Conservation (phyloP, 64 coral and sea anemone species). For the Porites lutea region DNA sequence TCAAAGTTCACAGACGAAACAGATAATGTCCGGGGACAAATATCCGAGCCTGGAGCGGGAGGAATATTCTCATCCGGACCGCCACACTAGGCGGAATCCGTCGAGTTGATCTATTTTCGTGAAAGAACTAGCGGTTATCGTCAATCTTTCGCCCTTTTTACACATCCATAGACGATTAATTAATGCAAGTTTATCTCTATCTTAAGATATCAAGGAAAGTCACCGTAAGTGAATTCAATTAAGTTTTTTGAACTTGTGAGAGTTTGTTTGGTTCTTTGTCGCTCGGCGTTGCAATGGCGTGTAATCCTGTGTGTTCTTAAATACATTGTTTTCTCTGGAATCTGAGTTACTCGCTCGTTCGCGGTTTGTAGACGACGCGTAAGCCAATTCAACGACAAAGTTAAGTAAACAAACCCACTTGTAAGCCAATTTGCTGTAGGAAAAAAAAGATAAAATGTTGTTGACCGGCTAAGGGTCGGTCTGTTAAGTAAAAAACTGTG, state of each 20-base stretch:
- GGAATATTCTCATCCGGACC: too few relatives aligned
- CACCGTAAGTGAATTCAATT: slow-evolving; percentile 34
- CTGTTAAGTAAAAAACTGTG: too few relatives aligned
- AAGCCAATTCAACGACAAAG: slow-evolving; percentile 16
- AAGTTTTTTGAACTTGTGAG: slow-evolving; percentile 23
- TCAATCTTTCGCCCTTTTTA: slow-evolving; percentile 2
- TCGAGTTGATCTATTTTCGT: too few relatives aligned
- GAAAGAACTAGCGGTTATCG: too few relatives aligned
- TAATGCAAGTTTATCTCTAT: slow-evolving; percentile 24
- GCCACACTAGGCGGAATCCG: too few relatives aligned
- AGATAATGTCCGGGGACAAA: too few relatives aligned
- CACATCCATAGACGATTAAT: slow-evolving; percentile 22
- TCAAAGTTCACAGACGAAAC: too few relatives aligned
- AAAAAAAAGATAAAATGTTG: slow-evolving; percentile 6
- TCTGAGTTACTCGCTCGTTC: neutral
- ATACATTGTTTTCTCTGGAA: too few relatives aligned
- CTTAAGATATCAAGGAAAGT: slow-evolving; percentile 35
- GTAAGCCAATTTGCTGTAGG: slow-evolving; percentile 37
- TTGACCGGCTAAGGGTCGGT: too few relatives aligned
- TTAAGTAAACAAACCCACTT: slow-evolving; percentile 51
- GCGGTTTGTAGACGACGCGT: slow-evolving; percentile 25
- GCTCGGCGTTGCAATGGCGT: slow-evolving; percentile 23
- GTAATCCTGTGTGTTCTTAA: neutral
- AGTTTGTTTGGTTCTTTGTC: slow-evolving; percentile 28
- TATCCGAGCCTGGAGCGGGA: too few relatives aligned